Conservation (phyloP, 2,888 invertebrate species). For the Meganola albula region DNA sequence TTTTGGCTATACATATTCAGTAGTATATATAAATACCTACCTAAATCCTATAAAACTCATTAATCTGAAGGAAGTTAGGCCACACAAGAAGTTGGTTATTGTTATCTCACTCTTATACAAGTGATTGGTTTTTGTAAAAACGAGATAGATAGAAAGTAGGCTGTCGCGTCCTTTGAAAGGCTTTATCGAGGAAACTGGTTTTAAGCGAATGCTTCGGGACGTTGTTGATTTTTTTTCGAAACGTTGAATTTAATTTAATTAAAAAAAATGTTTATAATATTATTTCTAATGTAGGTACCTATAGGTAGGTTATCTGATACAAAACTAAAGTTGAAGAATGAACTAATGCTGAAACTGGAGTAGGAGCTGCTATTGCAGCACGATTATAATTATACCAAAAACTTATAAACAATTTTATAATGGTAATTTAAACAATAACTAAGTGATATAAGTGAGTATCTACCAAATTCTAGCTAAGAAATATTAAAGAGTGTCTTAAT, state of each 20-base stretch:
- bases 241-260: constrained; percentile 11
- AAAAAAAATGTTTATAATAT: neutral
- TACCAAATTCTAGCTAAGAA: too few relatives aligned
- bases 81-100: constrained; percentile 37
- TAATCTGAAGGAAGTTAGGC: constrained; percentile 46
- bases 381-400: too few relatives aligned
- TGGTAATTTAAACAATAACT: too few relatives aligned
- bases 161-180: constrained; percentile 61
- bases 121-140: constrained; percentile 33
- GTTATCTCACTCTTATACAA: constrained; percentile 40
- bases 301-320: too few relatives aligned
- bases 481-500: too few relatives aligned
- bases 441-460: too few relatives aligned
- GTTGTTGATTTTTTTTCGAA: constrained; percentile 24
- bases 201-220: constrained; percentile 67
- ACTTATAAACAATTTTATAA: too few relatives aligned
- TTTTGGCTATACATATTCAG: constrained; percentile 39
- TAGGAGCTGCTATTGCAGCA: too few relatives aligned
- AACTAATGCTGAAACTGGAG: too few relatives aligned
- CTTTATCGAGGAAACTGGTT: constrained; percentile 67
- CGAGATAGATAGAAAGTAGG: constrained; percentile 60
- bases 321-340: too few relatives aligned
- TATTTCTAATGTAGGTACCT: neutral
- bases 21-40: constrained; percentile 31
- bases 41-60: constrained; percentile 39